Evolutionary conservation across 2,797 vertebrate genomes (phyloP).

Genomic region (Sarcophilus harrisii): DNA sequence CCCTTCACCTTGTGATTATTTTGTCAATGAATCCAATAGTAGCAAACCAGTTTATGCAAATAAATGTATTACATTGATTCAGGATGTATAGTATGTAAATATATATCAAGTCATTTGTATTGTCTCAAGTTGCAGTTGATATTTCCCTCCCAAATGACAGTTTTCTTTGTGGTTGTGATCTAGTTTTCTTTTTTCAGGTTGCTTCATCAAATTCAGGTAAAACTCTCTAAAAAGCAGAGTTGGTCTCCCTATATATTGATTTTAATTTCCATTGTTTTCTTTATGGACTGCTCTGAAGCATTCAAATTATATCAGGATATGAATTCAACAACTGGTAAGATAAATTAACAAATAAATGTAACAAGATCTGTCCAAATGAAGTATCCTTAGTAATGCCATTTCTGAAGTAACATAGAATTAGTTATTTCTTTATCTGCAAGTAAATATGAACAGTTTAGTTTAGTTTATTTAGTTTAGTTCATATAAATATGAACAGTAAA

Average conservation of each 20-base stretch:
- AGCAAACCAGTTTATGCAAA: background rate
- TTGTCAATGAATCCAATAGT: slow-evolving; percentile 21
- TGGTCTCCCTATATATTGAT: slow-evolving; percentile 23
- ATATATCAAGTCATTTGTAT: background rate
- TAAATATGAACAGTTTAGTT: too few relatives aligned
- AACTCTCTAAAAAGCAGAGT: slow-evolving; percentile 46
- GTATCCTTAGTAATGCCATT: background rate
- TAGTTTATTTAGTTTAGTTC: too few relatives aligned
- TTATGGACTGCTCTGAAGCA: slow-evolving; percentile 5
- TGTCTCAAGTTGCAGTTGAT: background rate
- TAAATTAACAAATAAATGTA: background rate
- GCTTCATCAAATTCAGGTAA: slow-evolving; percentile 89
- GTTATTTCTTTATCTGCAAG: slow-evolving; percentile 17
- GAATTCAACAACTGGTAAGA: slow-evolving; percentile 10
- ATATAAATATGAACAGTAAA: too few relatives aligned
- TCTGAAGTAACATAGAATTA: background rate
- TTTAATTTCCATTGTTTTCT: slow-evolving; percentile 43
- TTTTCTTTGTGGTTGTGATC: slow-evolving; percentile 71
- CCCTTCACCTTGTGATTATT: slow-evolving; percentile 28
- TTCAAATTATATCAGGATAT: background rate
- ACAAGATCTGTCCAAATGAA: background rate
- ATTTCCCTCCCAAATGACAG: slow-evolving; percentile 33
- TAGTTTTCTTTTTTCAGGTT: slow-evolving; percentile 88
- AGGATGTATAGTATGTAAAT: background rate
- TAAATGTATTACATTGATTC: slow-evolving; percentile 10